Base-by-base conservation (phyloP, 2,797 vertebrate species). In the Megalops cyprinoides region DNA sequence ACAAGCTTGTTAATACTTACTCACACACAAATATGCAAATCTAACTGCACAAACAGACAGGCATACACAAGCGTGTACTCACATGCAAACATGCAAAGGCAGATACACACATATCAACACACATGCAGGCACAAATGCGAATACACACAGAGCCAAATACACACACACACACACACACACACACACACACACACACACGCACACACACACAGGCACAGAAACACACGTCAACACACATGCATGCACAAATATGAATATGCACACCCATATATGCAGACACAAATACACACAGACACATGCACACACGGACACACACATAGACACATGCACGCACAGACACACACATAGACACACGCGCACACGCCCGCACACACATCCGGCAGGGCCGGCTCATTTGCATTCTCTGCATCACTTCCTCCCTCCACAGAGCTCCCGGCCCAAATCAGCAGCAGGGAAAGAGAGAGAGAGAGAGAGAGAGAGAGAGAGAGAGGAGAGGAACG, bases 401-500 rank as follows among this genome's bases (percentile, higher is more conserved):
- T 69, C 34, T 49, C 28, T 48, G 49, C 74, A 51, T 76, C 55
- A 49, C 58, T 77, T 77, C 58, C 56, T 77, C 62, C 23, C 14
- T 14, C 20, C 49, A 12, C 37, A 25, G 18, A 78, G 34, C 39
- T 37, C 48, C 37, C 25, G 31, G 25, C 46, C 91, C 91, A 90
- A 90, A 82, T 80, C 14, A 92, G 44, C 18, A 83, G 88, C 89
- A 73, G 34, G 86, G 87, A 91, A 81, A 0, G 82, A 85, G 92
- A 86, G 89, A 93, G 92, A 91, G 87, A 86, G 88, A 91, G 82
- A 2, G 46, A 48, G 10, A 5, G 53, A 76, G 23, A 1, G 56
- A 14, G 37, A 58, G 79, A 89, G 85, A 90, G 92, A 94, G 94
- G 94, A 86, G 94, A 91, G n/a, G 58, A 62, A 28, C 25, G 14